A percentile compares a stretch with the other conserved stretches of the same genome.
These are phyloP conservation scores for Neolamprologus caudopunctatus DNA, from an alignment of 2,113 vertebrate species.

Conservation along the genomic window DNA sequence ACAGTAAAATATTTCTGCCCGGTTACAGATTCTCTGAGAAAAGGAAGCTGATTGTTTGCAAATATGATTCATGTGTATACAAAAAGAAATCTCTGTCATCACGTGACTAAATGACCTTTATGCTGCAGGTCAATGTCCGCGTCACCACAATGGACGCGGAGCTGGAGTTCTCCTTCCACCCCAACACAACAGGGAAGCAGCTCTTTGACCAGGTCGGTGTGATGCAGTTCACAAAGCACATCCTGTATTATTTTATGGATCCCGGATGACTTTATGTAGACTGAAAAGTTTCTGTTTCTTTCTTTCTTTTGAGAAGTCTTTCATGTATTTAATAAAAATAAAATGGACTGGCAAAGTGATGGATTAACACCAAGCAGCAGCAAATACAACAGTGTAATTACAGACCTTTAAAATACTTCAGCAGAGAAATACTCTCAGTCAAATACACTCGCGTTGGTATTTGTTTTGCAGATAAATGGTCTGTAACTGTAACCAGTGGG, in stretches of 20 bases:
- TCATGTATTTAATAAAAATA: fast-evolving
- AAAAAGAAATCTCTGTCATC: background rate
- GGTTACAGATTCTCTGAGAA: background rate
- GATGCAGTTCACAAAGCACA: background rate
- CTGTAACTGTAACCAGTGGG: background rate
- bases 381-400: background rate
- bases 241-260: background rate
- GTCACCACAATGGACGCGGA: constrained; percentile 95
- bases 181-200: constrained; percentile 89
- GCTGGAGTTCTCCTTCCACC: constrained; percentile 95
- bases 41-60: background rate
- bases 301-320: background rate
- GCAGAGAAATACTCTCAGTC: background rate
- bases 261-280: fast-evolving
- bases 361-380: background rate
- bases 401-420: background rate
- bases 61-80: background rate
- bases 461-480: background rate
- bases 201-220: constrained; percentile 90
- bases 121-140: constrained; percentile 85
- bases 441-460: fast-evolving
- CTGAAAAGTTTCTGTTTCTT: background rate
- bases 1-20: background rate
- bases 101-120: background rate
- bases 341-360: background rate